Evolutionary conservation across 2,113 vertebrate species (phyloP), one percentile per base, ranked within the genome.

Genomic region (Phycodurus eques): DNA sequence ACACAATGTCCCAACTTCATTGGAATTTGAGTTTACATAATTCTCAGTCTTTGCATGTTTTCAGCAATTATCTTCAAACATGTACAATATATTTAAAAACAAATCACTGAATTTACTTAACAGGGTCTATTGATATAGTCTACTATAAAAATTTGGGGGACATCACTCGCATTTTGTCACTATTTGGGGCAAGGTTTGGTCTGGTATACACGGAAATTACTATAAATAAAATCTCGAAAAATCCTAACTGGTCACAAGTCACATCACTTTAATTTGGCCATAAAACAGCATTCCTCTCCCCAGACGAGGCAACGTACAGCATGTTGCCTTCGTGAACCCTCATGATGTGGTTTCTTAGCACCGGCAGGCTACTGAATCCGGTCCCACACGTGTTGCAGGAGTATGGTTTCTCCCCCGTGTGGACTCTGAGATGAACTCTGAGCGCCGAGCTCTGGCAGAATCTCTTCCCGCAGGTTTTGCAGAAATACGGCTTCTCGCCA

Each of bases 401-500:
- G 57, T 71, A 71, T 8, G 69, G 69, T 27, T 71, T 71, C 57
- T 71, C 69, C n/a, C 69, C 69, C 11, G 69, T 71, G 56, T 71
- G 69, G 14, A 46, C 57, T 59, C 69, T 44, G 13, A 60, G 42
- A 44, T 71, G 69, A 33, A 31, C 43, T 19, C 33, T 59, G 5
- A 71, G 54, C 11, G 42, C 27, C 1, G 42, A 46, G 10, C 33
- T 46, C 54, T 60, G 43, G 39, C 39, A 60, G 22, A 71, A 71
- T 31, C 27, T 20, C n/a, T 60, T 60, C 42, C 69, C 69, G 43
- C 69, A 71, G 8, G 69, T 61, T 27, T 60, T 46, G 42, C 69
- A 71, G 57, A 31, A 46, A 59, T 60, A 71, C 4, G 43, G 57
- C 57, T 71, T 71, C 57, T 71, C 69, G 8, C 69, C 69, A 7